phyloP scores from a whole-genome alignment of 1,140 invertebrate species.

The Aphidius gifuensis region DNA sequence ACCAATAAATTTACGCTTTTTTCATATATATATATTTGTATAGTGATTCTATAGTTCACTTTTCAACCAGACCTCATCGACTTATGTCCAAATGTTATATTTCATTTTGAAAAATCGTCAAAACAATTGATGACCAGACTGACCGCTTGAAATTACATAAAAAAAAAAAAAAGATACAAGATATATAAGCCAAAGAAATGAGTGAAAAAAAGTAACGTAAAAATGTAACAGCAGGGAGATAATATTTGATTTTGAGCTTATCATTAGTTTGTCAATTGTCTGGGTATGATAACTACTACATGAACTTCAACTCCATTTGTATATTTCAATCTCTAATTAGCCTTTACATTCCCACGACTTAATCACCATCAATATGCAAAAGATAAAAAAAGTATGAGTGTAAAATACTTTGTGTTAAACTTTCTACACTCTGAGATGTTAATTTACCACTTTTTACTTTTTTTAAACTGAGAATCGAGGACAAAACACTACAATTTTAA shows the following conservation, averaged over 20 bases:
- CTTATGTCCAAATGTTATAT: too few relatives aligned
- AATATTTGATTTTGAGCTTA: constrained; percentile 10
- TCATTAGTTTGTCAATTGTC: constrained; percentile 26
- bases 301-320: constrained; percentile 1
- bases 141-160: background rate
- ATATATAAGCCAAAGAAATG: background rate
- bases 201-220: constrained; percentile 3
- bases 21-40: too few relatives aligned
- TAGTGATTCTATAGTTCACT: too few relatives aligned
- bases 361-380: background rate
- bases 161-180: constrained; percentile 8
- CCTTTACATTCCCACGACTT: constrained; percentile 11
- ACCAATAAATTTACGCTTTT: too few relatives aligned
- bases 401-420: too few relatives aligned
- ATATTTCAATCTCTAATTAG: background rate
- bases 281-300: constrained; percentile 20
- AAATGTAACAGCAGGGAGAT: background rate
- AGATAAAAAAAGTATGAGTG: too few relatives aligned
- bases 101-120: constrained; percentile 11
- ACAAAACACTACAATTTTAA: too few relatives aligned
- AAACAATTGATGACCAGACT: constrained; percentile 18
- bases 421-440: too few relatives aligned
- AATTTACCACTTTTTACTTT: too few relatives aligned
- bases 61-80: too few relatives aligned
- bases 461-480: too few relatives aligned